Evolutionary conservation across 2,888 invertebrate genomes (phyloP), one percentile per base, ranked within the genome.

Genomic region (Margaritifera margaritifera): DNA sequence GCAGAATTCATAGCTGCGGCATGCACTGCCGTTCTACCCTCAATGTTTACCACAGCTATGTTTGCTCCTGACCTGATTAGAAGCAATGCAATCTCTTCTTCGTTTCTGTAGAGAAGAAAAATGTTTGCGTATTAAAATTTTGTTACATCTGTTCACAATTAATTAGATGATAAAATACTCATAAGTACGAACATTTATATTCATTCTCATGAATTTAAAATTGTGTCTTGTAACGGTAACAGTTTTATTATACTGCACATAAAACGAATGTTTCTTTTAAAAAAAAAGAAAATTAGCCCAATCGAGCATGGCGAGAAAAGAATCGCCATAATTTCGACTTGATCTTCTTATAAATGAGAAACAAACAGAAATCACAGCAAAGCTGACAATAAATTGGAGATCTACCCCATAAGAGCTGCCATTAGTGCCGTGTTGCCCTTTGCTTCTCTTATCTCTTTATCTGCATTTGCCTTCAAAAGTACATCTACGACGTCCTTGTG

Each of bases 1-100:
- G 94, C 94, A 84, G 94, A 94, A 84, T 95, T 95, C 87, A 95
- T 94, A 2, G 95, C 95, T 18, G 95, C 95, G 66, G 95, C 94
- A 85, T 96, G 95, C 22, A 95, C 90, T 0, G 95, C 93, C 27
- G 94, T 94, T 85, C 95, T 95, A 72, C 93, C 93, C 63, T 94
- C 93, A 65, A 93, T 93, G 89, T 95, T 95, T 3, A 93, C 91
- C 51, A 93, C 93, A 88, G 95, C 93, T 22, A 95, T 92, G 75
- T 93, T 90, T 1, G 92, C 92, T 1, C 94, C 94, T 31, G 93
- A 93, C 69, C 92, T 92, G 71, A 94, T 91, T 15, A 95, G 89
- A 55, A 94, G 90, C 69, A 94, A 93, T 91, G 95, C 93, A 4
- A 91, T 86, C 62, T 89, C 88, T 18, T 91, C 90, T 77, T 92